phyloP scores from a whole-genome alignment of 2,888 invertebrate species.

The Andrena dorsata region DNA sequence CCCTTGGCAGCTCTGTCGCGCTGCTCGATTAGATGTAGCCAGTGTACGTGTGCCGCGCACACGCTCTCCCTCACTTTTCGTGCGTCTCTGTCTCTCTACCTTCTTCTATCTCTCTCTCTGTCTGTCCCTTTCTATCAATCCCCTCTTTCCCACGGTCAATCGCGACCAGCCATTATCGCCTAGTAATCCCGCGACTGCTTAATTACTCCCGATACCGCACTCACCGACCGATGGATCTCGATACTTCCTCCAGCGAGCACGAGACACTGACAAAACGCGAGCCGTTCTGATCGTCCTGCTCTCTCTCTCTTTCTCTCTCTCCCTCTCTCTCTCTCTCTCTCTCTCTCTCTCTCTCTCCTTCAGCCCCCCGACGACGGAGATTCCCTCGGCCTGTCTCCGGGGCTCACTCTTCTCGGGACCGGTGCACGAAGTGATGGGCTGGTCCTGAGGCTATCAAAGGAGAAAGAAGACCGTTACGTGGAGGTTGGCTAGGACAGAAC shows the following conservation, averaged over 20 bases:
- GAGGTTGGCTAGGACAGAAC: background rate
- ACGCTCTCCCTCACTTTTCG: slow-evolving; percentile 6
- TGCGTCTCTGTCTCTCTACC: background rate
- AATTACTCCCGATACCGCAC: slow-evolving; percentile 62
- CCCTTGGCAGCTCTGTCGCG: slow-evolving; percentile 1
- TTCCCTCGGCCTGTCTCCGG: slow-evolving; percentile 21
- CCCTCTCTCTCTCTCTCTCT: background rate
- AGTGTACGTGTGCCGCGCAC: slow-evolving; percentile 32
- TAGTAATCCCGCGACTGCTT: slow-evolving; percentile 55
- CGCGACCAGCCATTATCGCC: slow-evolving; percentile 55
- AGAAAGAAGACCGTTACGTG: slow-evolving; percentile 38
- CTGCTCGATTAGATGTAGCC: slow-evolving; percentile 18
- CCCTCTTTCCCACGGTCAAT: slow-evolving; percentile 27
- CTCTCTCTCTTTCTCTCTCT: slow-evolving; percentile 5
- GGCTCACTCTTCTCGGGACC: slow-evolving; percentile 20
- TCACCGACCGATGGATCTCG: slow-evolving; percentile 50
- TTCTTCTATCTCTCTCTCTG: background rate
- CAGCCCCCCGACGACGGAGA: slow-evolving; percentile 1
- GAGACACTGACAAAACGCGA: slow-evolving; percentile 35
- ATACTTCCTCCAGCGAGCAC: slow-evolving; percentile 42
- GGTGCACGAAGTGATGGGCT: slow-evolving; percentile 18
- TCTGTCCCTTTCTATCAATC: background rate
- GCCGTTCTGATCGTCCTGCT: slow-evolving; percentile 30
- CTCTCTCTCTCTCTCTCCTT: slow-evolving; percentile 4
- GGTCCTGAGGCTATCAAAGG: slow-evolving; percentile 40